Conservation (phyloP, 2,797 vertebrate genomes). For the Graptemys geographica region DNA sequence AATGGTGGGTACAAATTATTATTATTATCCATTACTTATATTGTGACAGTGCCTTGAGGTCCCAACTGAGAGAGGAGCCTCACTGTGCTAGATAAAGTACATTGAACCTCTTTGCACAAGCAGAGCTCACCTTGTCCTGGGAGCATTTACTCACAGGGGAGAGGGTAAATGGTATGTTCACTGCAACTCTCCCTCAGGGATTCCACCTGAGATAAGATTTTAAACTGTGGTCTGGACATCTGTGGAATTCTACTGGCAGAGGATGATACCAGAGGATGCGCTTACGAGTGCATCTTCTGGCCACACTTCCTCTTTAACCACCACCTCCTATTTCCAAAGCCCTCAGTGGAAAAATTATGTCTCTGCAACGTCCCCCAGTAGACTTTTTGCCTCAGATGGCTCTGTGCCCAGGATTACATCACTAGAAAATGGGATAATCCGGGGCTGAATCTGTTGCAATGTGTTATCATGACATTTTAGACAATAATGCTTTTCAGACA, state of each 20-base stretch:
- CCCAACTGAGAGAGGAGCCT: neutral
- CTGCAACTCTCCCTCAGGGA: neutral
- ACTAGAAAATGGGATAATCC: constrained; percentile 4
- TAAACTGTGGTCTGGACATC: neutral
- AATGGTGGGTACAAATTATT: neutral
- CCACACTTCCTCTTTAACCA: neutral
- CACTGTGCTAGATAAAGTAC: rapidly evolving
- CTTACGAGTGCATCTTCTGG: neutral
- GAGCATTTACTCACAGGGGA: neutral
- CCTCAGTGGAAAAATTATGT: neutral
- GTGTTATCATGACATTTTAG: neutral
- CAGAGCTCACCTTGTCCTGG: neutral
- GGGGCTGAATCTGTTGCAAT: neutral
- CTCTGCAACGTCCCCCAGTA: rapidly evolving
- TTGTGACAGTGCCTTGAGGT: neutral
- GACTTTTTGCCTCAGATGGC: neutral
- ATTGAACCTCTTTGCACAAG: neutral
- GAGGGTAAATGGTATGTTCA: neutral
- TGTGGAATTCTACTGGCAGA: neutral
- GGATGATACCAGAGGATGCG: neutral
- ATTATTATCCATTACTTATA: neutral
- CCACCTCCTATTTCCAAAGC: neutral
- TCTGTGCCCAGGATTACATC: neutral
- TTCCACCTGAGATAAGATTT: neutral
- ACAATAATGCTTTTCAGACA: neutral